Evolutionary conservation across 2,888 invertebrate genomes (phyloP), one percentile per base, ranked within the genome.

Genomic region (Chymomyza amoena): DNA sequence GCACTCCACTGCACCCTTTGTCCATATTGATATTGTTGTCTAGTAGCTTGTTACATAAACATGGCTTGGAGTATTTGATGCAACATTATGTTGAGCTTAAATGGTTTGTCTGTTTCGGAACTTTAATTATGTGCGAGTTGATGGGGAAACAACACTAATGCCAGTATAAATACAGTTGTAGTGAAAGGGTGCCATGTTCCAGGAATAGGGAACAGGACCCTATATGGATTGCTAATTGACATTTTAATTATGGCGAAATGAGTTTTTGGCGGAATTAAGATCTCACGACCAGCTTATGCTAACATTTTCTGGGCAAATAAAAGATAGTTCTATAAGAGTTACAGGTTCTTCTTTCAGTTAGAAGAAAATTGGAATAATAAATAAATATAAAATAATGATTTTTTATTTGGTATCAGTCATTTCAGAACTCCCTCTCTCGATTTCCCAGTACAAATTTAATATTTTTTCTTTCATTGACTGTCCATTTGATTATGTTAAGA

Each of bases 41-140:
- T 45, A 45, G 39, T 13, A 45, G 39, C 39, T 45, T 45, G 39
- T 45, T 45, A 9, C 32, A 45, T 45, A 13, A 45, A 45, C 39
- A 45, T 45, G 13, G 39, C 39, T 45, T 13, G 13, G 39, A 45
- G 39, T 45, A 45, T 32, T 32, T 32, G 32, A 7, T 13, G 39
- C 10, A 3, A 45, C 39, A 45, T 59, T 70, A 64, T 73, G 70
- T 70, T 74, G 79, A 72, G 82, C 39, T 81, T 84, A 81, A 82
- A 84, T 82, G 84, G 82, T 84, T 79, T 87, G 84, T 82, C 82
- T 82, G 87, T 84, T 87, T 81, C 71, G 70, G 80, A 87, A 81
- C 82, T 84, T 87, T 82, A 84, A 87, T 82, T 82, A 81, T 75
- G 73, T 68, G 57, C 28, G 66, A 68, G 68, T 62, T 68, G 68